Evolutionary conservation across 2,113 vertebrate species (phyloP), one percentile per base, ranked within the genome.

Genomic region (Clupea harengus): DNA sequence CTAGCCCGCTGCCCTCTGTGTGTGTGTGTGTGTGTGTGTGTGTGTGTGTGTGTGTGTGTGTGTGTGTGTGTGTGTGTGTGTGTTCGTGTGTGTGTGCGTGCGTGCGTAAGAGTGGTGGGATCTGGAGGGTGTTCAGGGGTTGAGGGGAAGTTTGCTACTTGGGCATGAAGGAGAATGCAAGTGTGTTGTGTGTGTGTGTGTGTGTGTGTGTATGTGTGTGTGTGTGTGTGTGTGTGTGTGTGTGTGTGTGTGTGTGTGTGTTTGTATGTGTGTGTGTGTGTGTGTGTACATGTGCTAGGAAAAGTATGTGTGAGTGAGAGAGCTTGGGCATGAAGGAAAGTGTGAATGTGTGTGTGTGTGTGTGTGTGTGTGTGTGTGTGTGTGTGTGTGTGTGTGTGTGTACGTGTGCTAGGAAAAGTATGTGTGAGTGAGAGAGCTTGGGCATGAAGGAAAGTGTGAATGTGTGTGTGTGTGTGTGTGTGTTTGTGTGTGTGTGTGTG

Each of bases 1-100:
- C 82, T 84, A 93, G 88, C 93, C 92, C 91, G 47, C 82, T 92
- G 90, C 91, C 92, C 91, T 45, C 46, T 49, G 47, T 9, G 47
- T 9, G 47, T 32, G 22, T 32, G 39, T 81, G 87, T 86, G 83
- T 67, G 83, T 52, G 22, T 60, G 54, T 60, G 54, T 60, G 54
- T 60, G 54, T 60, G 54, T 82, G 81, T 25, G 44, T 82, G 81
- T 25, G 44, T 82, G 46, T 47, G 44, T 82, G 20, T 50, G 44
- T 82, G 81, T 47, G 44, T 82, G 81, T 50, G 44, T 50, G 81
- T 46, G 44, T 82, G 81, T 25, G 25, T 82, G 47, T 32, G 45
- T 82, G 81, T 49, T 18, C 8, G 47, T 49, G 45, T 82, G 81
- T 47, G 44, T 64, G 45, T 45, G 81, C 4, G 39, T 39, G 39